Base-by-base conservation (phyloP, 2,888 invertebrate genomes). In the Drosophila paranaensis region DNA sequence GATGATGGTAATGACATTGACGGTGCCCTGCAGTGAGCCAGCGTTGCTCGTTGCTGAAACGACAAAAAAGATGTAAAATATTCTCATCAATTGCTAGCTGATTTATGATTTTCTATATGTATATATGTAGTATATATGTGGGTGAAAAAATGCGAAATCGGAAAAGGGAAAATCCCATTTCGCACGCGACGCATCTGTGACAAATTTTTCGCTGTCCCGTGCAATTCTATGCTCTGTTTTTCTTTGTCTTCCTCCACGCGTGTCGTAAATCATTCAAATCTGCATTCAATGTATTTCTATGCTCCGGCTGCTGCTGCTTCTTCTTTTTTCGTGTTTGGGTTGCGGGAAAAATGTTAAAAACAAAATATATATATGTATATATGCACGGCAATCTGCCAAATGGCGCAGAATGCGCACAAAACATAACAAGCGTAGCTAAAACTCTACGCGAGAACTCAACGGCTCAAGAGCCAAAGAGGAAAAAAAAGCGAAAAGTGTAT, bases 241-340 rank as follows among this genome's bases (percentile, higher is more conserved):
- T 35, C 50, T 50, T 27, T 51, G 51, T 51, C 35, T 54, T 54
- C 27, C 40, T 11, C 35, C 3, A 6, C 61, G 42, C 61, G 63
- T 72, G 57, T 70, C 65, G 64, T 85, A 79, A 85, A 82, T 82
- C 82, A 81, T 70, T 79, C 55, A 45, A 65, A 79, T 76, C 78
- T 76, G 58, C 69, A 76, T 76, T 76, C 78, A 76, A 76, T 76
- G 74, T 74, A 78, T 78, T 61, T 33, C 27, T 27, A 9, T 10
- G 46, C 27, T 67, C 53, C 39, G 14, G 10, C n/a, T 30, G 6
- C 14, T 20, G 20, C 37, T 14, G 4, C 6, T 27, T 3, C 10
- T 54, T n/a, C 5, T 2, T 25, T 37, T 8, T 20, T 30, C 46
- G 35, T 37, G 45, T 40, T 27, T 37, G 35, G 14, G 48, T 35